phyloP scores from a whole-genome alignment of 1,140 invertebrate species.

The Sminthurinus signatus region DNA sequence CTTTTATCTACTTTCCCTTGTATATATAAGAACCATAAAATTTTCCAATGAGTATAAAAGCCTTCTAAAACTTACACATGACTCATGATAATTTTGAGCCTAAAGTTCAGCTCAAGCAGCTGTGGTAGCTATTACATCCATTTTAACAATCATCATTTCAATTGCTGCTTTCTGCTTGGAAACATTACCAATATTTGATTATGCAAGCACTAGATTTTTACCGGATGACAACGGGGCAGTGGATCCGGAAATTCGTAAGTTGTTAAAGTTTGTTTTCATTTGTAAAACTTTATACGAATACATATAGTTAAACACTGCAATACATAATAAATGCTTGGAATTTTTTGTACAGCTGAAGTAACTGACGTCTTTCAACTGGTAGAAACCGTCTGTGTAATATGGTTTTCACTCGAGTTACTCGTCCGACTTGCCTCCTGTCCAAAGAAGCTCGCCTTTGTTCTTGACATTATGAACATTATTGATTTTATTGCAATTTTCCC shows the following conservation, averaged over 20 bases:
- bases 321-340: too few relatives aligned
- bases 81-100: too few relatives aligned
- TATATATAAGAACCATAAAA: too few relatives aligned
- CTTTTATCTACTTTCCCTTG: too few relatives aligned
- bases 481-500: conserved; percentile 74
- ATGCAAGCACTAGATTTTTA: neutral
- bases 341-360: too few relatives aligned
- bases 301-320: too few relatives aligned
- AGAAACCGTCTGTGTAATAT: conserved; percentile 91
- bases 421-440: conserved; percentile 79
- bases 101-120: conserved; percentile 18
- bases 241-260: neutral
- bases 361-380: conserved; percentile 71
- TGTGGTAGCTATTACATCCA: conserved; percentile 48
- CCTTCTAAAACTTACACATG: too few relatives aligned
- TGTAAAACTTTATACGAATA: too few relatives aligned
- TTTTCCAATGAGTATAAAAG: too few relatives aligned
- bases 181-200: conserved; percentile 5
- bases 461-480: conserved; percentile 78
- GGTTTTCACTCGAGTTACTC: conserved; percentile 90
- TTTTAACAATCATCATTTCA: conserved; percentile 17
- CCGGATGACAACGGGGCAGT: neutral
- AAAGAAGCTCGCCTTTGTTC: conserved; percentile 65
- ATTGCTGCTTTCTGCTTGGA: conserved; percentile 24
- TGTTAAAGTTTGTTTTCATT: too few relatives aligned